Base-by-base conservation (phyloP, 92 coral and sea anemone genomes). In the Porites cylindrica region DNA sequence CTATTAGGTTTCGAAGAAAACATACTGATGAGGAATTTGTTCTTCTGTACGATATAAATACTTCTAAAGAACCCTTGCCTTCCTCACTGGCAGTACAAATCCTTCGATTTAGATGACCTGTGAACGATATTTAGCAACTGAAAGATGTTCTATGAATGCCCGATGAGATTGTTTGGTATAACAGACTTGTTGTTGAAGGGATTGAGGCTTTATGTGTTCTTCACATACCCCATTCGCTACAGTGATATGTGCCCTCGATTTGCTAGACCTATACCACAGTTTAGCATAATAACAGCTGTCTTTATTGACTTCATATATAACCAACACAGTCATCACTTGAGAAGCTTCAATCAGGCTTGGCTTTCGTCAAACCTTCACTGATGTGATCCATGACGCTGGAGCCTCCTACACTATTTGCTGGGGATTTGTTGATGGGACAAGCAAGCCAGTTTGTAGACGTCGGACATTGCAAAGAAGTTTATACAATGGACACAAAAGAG, bases 401-500 rank as follows among this genome's bases (percentile, higher is more conserved):
- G 88, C 88, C 61, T 74, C 82, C 66, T 61, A 43, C 63, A 52
- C 58, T 10, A 52, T 6, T 10, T 74, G 82, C 24, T 74, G 81
- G 82, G 88, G 67, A 2, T 82, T 84, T 59, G 72, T 75, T 61
- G 82, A 78, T 80, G 85, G 85, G 5, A 80, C 85, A 63, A 75
- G 66, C 72, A 81, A 51, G 18, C 85, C 82, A 43, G 80, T 84
- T 64, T 75, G 80, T 66, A 84, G 78, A 74, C 91, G 87, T 63
- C 87, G 72, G 38, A 81, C 61, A 12, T 59, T 59, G 26, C 88
- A 88, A 18, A 75, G 88, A 66, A 4, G 7, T n/a, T 60, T 88
- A 51, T 88, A 75, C 16, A 81, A 88, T 74, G 91, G 87, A 4
- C 82, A 80, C 71, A 76, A 76, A 53, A 50, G 89, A 19, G 64